These are phyloP conservation scores for Meliscaeva auricollis DNA, from an alignment of 2,888 invertebrate species.

Conservation along the genomic window DNA sequence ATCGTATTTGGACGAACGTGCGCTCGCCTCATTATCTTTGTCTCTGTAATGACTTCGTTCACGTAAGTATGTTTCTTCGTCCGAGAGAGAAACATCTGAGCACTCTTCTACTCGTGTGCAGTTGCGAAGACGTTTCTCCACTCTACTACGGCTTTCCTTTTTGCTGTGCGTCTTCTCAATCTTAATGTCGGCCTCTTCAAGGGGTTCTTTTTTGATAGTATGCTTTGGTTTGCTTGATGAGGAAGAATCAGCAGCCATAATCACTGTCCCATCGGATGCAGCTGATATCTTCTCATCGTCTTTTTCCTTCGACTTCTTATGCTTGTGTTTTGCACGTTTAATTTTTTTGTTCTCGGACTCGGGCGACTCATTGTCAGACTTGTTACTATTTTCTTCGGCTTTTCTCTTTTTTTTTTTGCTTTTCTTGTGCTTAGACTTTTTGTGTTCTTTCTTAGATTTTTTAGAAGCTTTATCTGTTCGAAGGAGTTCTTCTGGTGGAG, in stretches of 20 bases:
- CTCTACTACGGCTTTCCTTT: constrained; percentile 35
- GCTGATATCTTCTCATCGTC: constrained; percentile 4
- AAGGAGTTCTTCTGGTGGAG: constrained; percentile 86
- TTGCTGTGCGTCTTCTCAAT: constrained; percentile 35
- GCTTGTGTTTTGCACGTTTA: constrained; percentile 81
- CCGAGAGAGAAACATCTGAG: constrained; percentile 82
- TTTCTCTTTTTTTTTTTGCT: constrained; percentile 80
- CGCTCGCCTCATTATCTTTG: constrained; percentile 53
- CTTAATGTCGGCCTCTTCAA: constrained; percentile 38
- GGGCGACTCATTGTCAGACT: constrained; percentile 52
- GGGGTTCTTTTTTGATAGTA: constrained; percentile 38
- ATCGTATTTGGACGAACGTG: constrained; percentile 53
- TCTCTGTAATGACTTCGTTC: constrained; percentile 71
- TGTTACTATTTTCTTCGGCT: constrained; percentile 23
- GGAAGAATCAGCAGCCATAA: constrained; percentile 59
- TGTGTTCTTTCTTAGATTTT: constrained; percentile 81
- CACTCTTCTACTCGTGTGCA: constrained; percentile 70
- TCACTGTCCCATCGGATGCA: constrained; percentile 45
- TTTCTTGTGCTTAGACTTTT: constrained; percentile 83
- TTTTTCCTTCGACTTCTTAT: constrained; percentile 77
- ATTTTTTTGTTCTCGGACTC: constrained; percentile 77
- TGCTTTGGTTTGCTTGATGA: constrained; percentile 47
- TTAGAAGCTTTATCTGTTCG: constrained; percentile 83
- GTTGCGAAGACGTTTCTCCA: constrained; percentile 44
- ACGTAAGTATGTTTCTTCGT: constrained; percentile 82